Evolutionary conservation across 2,797 vertebrate genomes (phyloP), one percentile per base, ranked within the genome.

Genomic region (Podargus strigoides): DNA sequence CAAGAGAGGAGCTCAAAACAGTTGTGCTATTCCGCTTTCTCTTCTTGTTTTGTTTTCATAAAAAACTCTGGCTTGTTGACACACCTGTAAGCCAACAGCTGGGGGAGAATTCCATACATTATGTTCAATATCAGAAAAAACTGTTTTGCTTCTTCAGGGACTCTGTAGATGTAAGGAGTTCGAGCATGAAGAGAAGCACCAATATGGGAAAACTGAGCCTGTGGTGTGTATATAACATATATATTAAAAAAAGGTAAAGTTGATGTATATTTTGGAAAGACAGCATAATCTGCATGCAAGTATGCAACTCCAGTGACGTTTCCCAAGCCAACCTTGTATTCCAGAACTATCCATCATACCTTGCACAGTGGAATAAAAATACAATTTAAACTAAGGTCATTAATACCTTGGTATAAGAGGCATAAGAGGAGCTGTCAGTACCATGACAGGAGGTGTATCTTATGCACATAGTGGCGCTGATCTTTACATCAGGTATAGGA

Each of bases 201-300:
- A 14, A 99, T 98, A 89, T 99, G 98, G 95, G 98, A 98, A 96
- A 99, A 99, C 93, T 99, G 99, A 86, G 99, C 99, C 99, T 99
- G 98, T 91, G 87, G 80, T 96, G 95, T 95, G 75, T 93, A 94
- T 82, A 94, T 80, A 95, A 95, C 3, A 5, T 85, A 87, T 63
- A 53, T 64, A 88, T 93, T 85, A 78, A 90, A 93, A 70, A 93
- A 88, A 10, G 55, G 78, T 90, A 49, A 97, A 90, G 59, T 30
- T 80, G 90, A 86, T 39, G 37, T 59, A 3, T 59, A 68, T 78
- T 86, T 92, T 92, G 84, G 83, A 90, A 73, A 87, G 63, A 74
- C 53, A 36, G 69, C 60, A 56, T 41, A 26, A 36, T 95, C 85
- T 42, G 41, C 91, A 75, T 94, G 86, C 95, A 76, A 75, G 69